Evolutionary conservation across 1,140 invertebrate species (phyloP), one percentile per base, ranked within the genome.

Genomic region (Drosophila truncata): DNA sequence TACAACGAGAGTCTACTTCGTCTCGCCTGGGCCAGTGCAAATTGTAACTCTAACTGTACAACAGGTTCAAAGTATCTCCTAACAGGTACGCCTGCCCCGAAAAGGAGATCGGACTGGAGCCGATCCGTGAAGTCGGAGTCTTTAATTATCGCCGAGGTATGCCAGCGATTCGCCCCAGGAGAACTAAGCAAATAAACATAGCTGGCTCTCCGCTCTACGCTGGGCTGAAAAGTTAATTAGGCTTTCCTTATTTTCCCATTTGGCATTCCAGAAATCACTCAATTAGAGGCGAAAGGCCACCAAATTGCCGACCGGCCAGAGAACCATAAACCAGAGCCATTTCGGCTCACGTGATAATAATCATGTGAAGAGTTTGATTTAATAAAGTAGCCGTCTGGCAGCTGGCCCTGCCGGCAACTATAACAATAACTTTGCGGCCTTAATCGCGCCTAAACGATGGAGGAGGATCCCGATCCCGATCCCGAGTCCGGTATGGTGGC

Each of bases 31-130:
- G 75, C 84, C 84, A 74, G 90, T 85, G 81, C 78, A 90, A 90
- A 90, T 90, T 90, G 85, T 90, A 90, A 90, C 85, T 90, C 85
- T 90, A 90, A 90, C 85, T 90, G 85, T 90, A 90, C 85, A 90
- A 90, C 85, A 90, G 85, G 85, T 90, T 90, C 85, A 90, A 90
- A 90, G 85, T 91, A 90, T 90, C 85, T 90, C 67, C 83, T 90
- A 90, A 90, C 85, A 90, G 85, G 85, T 90, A 85, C 85, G 81
- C 81, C 85, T 67, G 81, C 80, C 81, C 49, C 69, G 29, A 67
- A 81, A 82, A 81, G 78, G 78, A 77, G 78, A 76, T 60, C 50
- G 52, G 29, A 52, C 44, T 54, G 61, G 35, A 58, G 31, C 35
- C 47, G 74, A 35, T 57, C 23, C 27, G 20, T 18, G 52, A 46